Evolutionary conservation across 2,888 invertebrate species (phyloP).

Genomic region (Ochropacha duplaris): DNA sequence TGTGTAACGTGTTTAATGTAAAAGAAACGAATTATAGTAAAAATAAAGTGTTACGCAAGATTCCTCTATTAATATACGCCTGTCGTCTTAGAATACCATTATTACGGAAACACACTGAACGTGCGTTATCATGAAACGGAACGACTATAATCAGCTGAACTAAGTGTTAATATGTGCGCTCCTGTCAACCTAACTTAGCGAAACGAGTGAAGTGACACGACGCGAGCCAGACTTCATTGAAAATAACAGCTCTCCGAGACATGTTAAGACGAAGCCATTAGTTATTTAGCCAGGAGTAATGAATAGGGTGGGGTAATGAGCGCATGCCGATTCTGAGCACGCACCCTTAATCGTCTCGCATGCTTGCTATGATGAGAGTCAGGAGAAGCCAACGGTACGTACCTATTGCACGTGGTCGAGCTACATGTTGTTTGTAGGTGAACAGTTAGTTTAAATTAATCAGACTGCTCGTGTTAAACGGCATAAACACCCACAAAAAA

Average conservation of each 20-base stretch:
- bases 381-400: constrained; percentile 41
- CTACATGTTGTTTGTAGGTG: constrained; percentile 43
- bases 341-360: constrained; percentile 65
- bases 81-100: neutral
- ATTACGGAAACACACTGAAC: neutral
- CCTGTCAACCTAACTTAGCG: constrained; percentile 22
- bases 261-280: constrained; percentile 66
- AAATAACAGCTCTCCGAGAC: constrained; percentile 61
- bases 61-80: neutral
- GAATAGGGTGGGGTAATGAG: constrained; percentile 76
- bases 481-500: constrained; percentile 11
- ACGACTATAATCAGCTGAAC: constrained; percentile 17
- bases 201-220: constrained; percentile 23
- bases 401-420: constrained; percentile 49
- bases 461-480: constrained; percentile 41
- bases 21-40: too few relatives aligned
- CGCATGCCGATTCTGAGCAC: constrained; percentile 73
- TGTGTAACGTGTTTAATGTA: neutral
- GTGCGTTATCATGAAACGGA: constrained; percentile 6
- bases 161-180: constrained; percentile 36
- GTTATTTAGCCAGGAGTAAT: constrained; percentile 73
- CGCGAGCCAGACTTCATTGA: constrained; percentile 50
- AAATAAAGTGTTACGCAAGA: neutral
- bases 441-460: constrained; percentile 57
- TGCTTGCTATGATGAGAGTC: constrained; percentile 16